phyloP scores from a whole-genome alignment of 1,140 invertebrate species.

The Centruroides sculpturatus region DNA sequence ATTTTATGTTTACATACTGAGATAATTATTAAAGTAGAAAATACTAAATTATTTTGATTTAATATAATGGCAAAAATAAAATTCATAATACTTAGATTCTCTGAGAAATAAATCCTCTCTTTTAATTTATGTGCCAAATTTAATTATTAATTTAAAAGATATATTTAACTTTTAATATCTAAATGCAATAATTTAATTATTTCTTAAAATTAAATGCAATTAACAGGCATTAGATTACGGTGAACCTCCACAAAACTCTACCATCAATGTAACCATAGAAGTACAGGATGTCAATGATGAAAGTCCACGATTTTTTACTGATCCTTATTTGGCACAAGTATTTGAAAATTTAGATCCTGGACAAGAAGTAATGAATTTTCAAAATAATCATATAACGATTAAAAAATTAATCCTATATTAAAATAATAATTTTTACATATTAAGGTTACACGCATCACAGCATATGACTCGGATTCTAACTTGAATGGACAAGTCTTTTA shows the following conservation, averaged over 20 bases:
- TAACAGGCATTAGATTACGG: slow-evolving; percentile 45
- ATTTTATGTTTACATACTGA: too few species aligned
- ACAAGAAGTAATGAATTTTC: slow-evolving; percentile 18
- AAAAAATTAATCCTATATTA: too few species aligned
- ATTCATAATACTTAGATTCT: too few species aligned
- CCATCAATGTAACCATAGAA: slow-evolving; percentile 60
- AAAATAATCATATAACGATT: too few species aligned
- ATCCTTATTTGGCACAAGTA: slow-evolving; percentile 27
- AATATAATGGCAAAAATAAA: too few species aligned
- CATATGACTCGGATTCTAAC: slow-evolving; percentile 24
- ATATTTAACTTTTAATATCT: slow-evolving; percentile 5
- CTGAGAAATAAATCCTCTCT: too few species aligned
- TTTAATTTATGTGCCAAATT: too few species aligned
- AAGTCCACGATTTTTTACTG: slow-evolving; percentile 32
- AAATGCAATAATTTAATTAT: slow-evolving; percentile 27
- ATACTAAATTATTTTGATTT: too few species aligned
- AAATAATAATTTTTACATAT: slow-evolving; percentile 2
- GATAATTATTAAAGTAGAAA: too few species aligned
- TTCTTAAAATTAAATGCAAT: slow-evolving; percentile 26
- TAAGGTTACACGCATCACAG: slow-evolving; percentile 23
- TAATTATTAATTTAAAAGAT: too few species aligned
- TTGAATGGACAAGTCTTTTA: slow-evolving; percentile 25
- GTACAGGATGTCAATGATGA: slow-evolving; percentile 55
- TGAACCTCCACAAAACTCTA: slow-evolving; percentile 41
- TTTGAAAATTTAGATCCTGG: slow-evolving; percentile 30